Evolutionary conservation across 2,113 vertebrate genomes (phyloP).

Genomic region (Semnornis frantzii): DNA sequence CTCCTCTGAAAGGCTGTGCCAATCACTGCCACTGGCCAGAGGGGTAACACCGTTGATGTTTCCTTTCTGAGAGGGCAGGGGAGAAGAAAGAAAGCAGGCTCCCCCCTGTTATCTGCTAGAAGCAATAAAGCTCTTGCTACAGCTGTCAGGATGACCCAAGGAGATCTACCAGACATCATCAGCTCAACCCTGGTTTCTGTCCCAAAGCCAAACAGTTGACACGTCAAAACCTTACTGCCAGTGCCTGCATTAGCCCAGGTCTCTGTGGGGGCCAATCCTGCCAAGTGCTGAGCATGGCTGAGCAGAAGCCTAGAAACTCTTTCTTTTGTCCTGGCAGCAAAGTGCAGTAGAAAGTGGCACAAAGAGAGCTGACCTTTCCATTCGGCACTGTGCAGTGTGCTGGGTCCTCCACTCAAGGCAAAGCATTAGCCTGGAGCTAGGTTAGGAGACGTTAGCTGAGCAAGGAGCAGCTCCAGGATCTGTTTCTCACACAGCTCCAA

Average conservation of each 20-base stretch:
- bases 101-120: constrained; percentile 26
- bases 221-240: background rate
- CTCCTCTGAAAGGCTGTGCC: background rate
- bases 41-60: background rate
- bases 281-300: background rate
- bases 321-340: background rate
- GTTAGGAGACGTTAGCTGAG: background rate
- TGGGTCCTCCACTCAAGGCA: background rate
- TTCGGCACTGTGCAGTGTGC: background rate
- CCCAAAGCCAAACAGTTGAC: constrained; percentile 12
- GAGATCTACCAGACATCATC: constrained; percentile 51
- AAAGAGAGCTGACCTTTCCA: background rate
- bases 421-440: background rate
- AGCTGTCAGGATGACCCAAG: constrained; percentile 44
- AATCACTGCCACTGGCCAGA: fast-evolving
- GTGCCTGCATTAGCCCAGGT: background rate
- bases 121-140: constrained; percentile 50
- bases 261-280: background rate
- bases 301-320: background rate
- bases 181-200: constrained; percentile 40
- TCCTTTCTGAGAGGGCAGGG: background rate
- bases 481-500: background rate
- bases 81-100: constrained; percentile 59
- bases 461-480: background rate
- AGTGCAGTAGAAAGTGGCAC: background rate